A percentile compares a stretch with the other conserved stretches of the same genome.
Evolutionary conservation across 2,113 vertebrate genomes (phyloP).

Genomic region (Callithrix jacchus): DNA sequence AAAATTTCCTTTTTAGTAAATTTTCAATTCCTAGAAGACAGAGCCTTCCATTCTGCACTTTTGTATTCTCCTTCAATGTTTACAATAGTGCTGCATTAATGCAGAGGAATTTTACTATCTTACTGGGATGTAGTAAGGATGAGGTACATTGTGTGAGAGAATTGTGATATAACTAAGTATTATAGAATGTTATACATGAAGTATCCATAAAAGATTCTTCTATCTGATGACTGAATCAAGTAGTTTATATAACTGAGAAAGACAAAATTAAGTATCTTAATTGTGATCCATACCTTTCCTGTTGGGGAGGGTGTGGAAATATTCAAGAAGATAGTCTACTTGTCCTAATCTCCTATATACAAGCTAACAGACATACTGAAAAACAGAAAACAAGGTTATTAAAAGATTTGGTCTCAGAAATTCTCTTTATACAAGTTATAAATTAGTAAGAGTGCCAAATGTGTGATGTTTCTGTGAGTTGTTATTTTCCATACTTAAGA

Average conservation of each 20-base stretch:
- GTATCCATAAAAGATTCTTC: neutral
- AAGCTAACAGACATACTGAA: neutral
- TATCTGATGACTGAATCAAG: neutral
- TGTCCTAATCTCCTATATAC: neutral
- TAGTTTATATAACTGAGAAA: neutral
- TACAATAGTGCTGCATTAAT: neutral
- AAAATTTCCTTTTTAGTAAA: neutral
- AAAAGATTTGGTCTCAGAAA: neutral
- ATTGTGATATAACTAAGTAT: too few species aligned
- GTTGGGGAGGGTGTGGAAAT: neutral
- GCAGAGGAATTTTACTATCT: neutral
- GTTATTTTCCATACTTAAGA: neutral
- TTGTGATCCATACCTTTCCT: neutral
- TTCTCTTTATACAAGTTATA: neutral
- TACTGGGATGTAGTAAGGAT: too few species aligned
- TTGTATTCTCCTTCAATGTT: neutral
- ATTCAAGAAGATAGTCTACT: neutral
- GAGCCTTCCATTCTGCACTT: neutral
- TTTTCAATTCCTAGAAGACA: neutral
- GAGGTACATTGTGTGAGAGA: neutral
- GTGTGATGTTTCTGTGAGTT: neutral
- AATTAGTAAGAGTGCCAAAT: neutral
- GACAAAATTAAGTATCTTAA: neutral
- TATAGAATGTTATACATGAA: neutral
- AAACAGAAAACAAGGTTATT: neutral